Evolutionary conservation across 2,113 vertebrate genomes (phyloP).

Genomic region (Pelecanus crispus): DNA sequence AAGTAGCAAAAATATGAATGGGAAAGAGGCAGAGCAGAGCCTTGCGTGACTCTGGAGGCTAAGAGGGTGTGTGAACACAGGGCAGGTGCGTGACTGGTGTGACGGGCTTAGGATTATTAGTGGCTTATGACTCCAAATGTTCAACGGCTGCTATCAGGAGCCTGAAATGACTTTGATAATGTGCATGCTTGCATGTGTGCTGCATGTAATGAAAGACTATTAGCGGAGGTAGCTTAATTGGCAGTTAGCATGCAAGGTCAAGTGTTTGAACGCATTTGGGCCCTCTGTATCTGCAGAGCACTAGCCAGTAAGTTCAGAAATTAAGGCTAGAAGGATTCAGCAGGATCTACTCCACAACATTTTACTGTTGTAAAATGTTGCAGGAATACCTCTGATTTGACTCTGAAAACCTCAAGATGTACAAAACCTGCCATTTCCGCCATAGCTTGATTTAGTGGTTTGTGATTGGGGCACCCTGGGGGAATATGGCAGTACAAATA

Average conservation of each 20-base stretch:
- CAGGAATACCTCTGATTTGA: neutral
- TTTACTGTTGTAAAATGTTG: neutral
- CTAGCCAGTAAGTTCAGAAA: fast-evolving
- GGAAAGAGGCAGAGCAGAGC: neutral
- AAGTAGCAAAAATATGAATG: neutral
- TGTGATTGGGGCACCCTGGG: neutral
- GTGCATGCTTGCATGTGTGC: neutral
- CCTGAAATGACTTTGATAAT: neutral
- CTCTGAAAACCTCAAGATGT: neutral
- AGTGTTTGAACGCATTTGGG: fast-evolving
- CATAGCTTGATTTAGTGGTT: fast-evolving
- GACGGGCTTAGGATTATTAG: neutral
- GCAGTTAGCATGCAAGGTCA: constrained; percentile 1
- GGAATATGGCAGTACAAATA: neutral
- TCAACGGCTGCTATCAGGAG: neutral
- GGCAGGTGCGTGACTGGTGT: constrained; percentile 10
- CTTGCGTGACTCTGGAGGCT: constrained; percentile 25
- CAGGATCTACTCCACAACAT: fast-evolving
- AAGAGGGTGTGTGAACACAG: neutral
- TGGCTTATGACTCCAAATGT: neutral
- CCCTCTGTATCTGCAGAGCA: neutral
- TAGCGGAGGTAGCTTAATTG: neutral
- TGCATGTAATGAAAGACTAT: neutral
- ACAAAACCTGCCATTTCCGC: neutral
- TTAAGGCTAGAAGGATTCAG: neutral